Percentiles rank a stretch among this genome's conserved stretches.
These are phyloP conservation scores for Scortum barcoo DNA, from an alignment of 2,113 vertebrate species.

Conservation along the genomic window DNA sequence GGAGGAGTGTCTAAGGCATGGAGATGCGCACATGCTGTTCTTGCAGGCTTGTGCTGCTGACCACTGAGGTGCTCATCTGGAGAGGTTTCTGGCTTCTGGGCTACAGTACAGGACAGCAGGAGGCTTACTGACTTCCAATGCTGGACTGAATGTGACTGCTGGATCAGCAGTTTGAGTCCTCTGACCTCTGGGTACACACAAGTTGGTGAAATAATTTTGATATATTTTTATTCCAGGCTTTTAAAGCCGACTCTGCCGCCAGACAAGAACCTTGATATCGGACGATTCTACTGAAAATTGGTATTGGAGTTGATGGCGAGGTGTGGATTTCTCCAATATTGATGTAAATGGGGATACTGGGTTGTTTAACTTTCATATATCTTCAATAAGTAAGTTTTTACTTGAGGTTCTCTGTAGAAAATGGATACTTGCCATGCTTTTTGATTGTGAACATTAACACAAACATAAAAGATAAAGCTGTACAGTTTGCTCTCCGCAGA, in stretches of 20 bases:
- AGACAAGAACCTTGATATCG: not conserved
- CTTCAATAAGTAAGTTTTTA: too few species aligned
- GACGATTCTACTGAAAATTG: not conserved
- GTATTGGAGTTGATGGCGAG: not conserved
- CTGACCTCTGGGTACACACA: not conserved
- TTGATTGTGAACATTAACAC: too few species aligned
- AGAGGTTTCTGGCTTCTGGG: not conserved
- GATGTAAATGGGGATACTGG: not conserved
- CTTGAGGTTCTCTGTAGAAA: not conserved
- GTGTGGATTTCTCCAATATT: not conserved
- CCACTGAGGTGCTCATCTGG: not conserved
- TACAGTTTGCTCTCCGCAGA: not conserved
- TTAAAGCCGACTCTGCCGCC: not conserved
- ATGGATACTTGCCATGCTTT: not conserved
- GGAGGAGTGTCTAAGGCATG: slow-evolving; percentile 8
- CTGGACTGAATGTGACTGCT: not conserved
- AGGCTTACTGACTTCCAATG: not conserved
- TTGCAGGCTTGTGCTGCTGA: not conserved
- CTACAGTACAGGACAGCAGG: slow-evolving; percentile 2
- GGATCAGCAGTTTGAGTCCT: slow-evolving; percentile 1
- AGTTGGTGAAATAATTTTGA: not conserved
- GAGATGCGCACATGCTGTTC: slow-evolving; percentile 6
- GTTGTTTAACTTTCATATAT: not conserved
- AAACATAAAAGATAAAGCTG: not conserved
- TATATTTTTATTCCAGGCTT: not conserved